Evolutionary conservation across 2,888 invertebrate genomes (phyloP).

Genomic region (Ommatoiulus sabulosus): DNA sequence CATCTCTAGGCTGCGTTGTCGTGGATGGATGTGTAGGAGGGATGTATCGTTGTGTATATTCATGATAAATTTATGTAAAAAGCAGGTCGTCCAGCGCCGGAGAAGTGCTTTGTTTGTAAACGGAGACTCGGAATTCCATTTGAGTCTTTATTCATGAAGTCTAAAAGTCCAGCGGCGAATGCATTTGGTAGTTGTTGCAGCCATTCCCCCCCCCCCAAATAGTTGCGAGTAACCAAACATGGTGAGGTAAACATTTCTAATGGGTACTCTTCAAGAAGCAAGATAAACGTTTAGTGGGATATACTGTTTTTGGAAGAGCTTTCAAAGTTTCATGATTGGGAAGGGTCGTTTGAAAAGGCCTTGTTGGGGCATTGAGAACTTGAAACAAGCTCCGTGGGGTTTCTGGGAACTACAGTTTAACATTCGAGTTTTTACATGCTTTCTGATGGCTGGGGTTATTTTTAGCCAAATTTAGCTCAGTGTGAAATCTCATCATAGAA

Average conservation of each 20-base stretch:
- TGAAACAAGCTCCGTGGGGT: no score
- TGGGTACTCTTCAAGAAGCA: conserved; percentile 32
- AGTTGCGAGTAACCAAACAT: conserved; percentile 3
- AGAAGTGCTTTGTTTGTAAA: conserved; percentile 3
- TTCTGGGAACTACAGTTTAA: no score
- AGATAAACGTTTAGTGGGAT: conserved; percentile 8
- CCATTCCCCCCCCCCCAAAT: background rate
- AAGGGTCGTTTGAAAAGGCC: background rate
- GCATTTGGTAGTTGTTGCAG: background rate
- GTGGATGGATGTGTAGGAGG: background rate
- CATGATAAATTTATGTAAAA: conserved; percentile 9
- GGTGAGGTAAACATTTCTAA: background rate
- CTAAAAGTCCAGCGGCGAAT: background rate
- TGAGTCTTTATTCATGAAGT: background rate
- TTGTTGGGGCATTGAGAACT: background rate
- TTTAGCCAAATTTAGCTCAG: no score
- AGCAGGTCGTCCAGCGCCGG: background rate
- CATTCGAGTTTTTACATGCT: no score
- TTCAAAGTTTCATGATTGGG: background rate
- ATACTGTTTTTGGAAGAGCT: background rate
- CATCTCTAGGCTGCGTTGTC: background rate
- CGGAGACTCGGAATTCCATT: background rate
- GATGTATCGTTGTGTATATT: background rate
- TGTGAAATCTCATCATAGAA: no score
- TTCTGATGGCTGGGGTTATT: no score